Evolutionary conservation across 2,888 invertebrate species (phyloP).

Genomic region (Chaetogeoica ovagalla): DNA sequence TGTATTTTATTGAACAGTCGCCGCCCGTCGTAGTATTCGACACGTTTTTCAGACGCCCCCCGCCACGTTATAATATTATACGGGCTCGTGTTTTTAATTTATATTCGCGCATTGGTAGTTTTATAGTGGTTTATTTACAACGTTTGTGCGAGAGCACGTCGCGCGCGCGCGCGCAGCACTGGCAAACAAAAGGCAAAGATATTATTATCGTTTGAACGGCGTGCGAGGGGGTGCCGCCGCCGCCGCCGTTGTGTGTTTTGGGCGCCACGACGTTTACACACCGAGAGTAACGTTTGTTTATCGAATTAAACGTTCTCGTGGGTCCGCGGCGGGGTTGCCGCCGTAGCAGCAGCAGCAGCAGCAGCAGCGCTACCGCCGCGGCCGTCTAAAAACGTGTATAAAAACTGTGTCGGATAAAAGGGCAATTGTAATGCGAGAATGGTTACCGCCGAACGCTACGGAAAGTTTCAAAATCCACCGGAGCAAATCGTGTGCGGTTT

Average conservation of each 20-base stretch:
- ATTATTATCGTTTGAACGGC: background rate
- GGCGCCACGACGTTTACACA: background rate
- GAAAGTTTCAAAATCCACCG: background rate
- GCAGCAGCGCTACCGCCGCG: too few species aligned
- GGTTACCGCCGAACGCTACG: background rate
- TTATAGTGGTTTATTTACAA: background rate
- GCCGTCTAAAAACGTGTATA: background rate
- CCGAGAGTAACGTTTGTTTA: background rate
- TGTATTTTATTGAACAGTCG: too few species aligned
- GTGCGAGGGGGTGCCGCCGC: too few species aligned
- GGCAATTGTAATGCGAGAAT: conserved; percentile 9
- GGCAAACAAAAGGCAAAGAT: background rate
- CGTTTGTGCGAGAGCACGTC: too few species aligned
- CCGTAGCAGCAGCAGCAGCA: too few species aligned
- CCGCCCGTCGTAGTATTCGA: too few species aligned
- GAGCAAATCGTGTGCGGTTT: background rate
- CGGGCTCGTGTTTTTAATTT: too few species aligned
- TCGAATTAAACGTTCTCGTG: background rate
- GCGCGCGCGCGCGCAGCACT: background rate
- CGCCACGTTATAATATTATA: too few species aligned
- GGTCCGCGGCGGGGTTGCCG: background rate
- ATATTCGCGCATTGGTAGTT: background rate
- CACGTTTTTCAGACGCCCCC: too few species aligned
- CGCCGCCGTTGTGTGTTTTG: too few species aligned
- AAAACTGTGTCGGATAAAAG: conserved; percentile 15